Evolutionary conservation across 2,113 vertebrate genomes (phyloP).

Genomic region (Ancistrus triradiatus): DNA sequence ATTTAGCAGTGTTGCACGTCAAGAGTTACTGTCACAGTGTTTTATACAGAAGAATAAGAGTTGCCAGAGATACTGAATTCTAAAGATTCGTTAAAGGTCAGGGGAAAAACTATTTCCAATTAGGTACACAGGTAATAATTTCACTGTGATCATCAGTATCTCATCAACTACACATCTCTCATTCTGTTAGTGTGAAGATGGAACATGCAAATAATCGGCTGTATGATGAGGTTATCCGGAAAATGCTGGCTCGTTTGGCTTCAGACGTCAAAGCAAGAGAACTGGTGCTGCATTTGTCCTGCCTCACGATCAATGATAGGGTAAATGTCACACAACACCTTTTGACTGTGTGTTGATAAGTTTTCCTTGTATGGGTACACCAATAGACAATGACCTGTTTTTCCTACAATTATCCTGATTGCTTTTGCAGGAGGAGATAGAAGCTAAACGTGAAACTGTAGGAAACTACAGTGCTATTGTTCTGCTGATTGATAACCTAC

Average conservation of each 20-base stretch:
- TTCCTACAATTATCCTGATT: not conserved
- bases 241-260: slow-evolving; percentile 51
- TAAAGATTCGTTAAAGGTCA: no score
- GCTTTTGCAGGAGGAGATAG: slow-evolving; percentile 59
- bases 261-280: slow-evolving; percentile 55
- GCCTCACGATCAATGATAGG: slow-evolving; percentile 63
- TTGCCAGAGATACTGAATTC: no score
- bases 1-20: no score
- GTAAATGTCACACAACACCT: no score
- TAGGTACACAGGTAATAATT: no score
- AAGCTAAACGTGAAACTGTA: slow-evolving; percentile 54
- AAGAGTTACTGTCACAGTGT: no score
- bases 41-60: no score
- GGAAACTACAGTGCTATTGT: slow-evolving; percentile 56
- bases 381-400: no score
- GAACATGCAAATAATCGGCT: slow-evolving; percentile 56
- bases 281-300: slow-evolving; percentile 56
- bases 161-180: not conserved
- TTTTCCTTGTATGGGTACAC: no score
- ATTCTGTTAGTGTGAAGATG: slow-evolving; percentile 55
- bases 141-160: no score
- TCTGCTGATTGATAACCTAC: slow-evolving; percentile 63
- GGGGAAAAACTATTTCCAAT: no score
- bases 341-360: no score
- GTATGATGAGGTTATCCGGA: slow-evolving; percentile 58